These are phyloP conservation scores for Brenthis ino DNA, from an alignment of 2,888 invertebrate species.

Conservation along the genomic window DNA sequence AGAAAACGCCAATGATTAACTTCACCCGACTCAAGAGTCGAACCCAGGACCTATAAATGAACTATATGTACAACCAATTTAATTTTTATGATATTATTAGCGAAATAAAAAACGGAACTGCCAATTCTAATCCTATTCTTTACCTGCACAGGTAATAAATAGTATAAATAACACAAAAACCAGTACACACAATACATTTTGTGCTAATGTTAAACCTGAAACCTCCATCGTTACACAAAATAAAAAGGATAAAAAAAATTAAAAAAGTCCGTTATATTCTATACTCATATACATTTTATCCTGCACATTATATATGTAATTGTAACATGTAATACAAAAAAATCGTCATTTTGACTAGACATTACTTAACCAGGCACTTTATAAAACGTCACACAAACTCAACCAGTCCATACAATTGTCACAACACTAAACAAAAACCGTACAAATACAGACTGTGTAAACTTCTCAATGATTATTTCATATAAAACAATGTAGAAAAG, in stretches of 20 bases:
- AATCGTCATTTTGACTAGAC: slow-evolving; percentile 30
- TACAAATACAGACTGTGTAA: slow-evolving; percentile 17
- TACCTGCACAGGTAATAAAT: too few relatives aligned
- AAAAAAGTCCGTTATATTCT: not conserved
- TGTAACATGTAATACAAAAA: slow-evolving; percentile 8
- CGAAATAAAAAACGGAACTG: too few relatives aligned
- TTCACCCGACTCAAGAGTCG: too few relatives aligned
- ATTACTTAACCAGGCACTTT: slow-evolving; percentile 30
- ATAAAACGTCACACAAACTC: slow-evolving; percentile 22
- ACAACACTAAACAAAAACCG: slow-evolving; percentile 14
- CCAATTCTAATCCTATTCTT: too few relatives aligned
- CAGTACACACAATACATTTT: too few relatives aligned
- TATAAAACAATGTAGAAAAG: slow-evolving; percentile 41
- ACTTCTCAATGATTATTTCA: slow-evolving; percentile 33
- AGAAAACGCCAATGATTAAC: too few relatives aligned
- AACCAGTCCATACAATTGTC: slow-evolving; percentile 13
- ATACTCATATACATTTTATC: not conserved
- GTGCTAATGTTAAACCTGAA: too few relatives aligned
- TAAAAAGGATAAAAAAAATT: not conserved
- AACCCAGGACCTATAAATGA: too few relatives aligned
- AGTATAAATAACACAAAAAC: too few relatives aligned
- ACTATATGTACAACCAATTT: too few relatives aligned
- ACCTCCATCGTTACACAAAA: too few relatives aligned
- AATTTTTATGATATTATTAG: too few relatives aligned
- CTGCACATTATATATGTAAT: slow-evolving; percentile 11